A percentile compares a stretch with the other conserved stretches of the same genome.
Conservation (phyloP, 2,888 invertebrate species). For the Bombylius discolor region DNA sequence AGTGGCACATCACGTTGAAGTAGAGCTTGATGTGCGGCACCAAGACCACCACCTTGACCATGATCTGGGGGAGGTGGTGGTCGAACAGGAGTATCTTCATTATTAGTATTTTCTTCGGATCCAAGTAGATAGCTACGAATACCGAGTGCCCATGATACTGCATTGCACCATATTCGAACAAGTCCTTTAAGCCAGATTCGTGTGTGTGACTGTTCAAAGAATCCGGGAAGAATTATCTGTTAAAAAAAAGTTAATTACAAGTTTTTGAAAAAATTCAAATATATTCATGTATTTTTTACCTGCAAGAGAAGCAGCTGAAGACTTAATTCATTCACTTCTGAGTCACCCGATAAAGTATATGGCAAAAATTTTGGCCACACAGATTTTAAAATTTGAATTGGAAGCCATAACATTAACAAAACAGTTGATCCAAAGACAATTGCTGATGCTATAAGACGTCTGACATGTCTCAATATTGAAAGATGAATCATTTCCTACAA, state of each 20-base stretch:
- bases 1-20: constrained; percentile 73
- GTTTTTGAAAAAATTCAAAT: background rate
- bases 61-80: constrained; percentile 31
- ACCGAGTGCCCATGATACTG: constrained; percentile 71
- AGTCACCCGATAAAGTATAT: constrained; percentile 79
- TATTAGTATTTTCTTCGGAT: constrained; percentile 40
- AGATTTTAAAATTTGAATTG: constrained; percentile 71
- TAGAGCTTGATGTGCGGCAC: constrained; percentile 79
- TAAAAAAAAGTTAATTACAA: constrained; percentile 4
- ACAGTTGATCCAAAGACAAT: constrained; percentile 95
- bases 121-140: constrained; percentile 83
- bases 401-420: constrained; percentile 90
- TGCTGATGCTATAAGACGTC: constrained; percentile 82
- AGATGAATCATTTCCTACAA: constrained; percentile 91
- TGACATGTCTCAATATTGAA: constrained; percentile 79
- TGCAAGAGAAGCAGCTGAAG: constrained; percentile 82
- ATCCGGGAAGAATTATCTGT: constrained; percentile 82
- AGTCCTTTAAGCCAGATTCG: constrained; percentile 86
- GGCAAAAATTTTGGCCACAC: constrained; percentile 82
- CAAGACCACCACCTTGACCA: constrained; percentile 38
- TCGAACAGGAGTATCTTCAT: constrained; percentile 22
- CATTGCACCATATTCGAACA: constrained; percentile 74
- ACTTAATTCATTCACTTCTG: constrained; percentile 87
- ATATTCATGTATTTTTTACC: constrained; percentile 32
- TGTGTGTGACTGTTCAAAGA: constrained; percentile 93